Conservation (phyloP, 2,888 invertebrate genomes). For the Sussaba pulchella region DNA sequence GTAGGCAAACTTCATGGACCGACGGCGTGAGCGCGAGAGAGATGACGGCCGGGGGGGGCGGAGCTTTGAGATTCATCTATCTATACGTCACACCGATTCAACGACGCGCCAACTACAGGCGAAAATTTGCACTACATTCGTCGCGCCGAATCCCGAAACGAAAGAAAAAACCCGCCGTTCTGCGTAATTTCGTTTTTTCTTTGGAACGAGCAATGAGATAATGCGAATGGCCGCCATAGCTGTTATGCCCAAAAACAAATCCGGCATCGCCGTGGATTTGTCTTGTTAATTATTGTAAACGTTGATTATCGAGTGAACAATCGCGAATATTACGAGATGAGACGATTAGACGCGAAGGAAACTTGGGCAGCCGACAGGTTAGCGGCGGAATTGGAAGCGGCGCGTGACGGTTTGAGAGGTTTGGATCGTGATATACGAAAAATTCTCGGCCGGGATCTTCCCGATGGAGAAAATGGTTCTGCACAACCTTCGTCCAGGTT, state of each 20-base stretch:
- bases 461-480: conserved; percentile 81
- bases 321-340: conserved; percentile 70
- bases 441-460: conserved; percentile 82
- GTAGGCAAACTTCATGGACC: no score
- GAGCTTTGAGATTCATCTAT: no score
- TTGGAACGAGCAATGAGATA: conserved; percentile 33
- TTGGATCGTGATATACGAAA: conserved; percentile 82
- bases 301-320: conserved; percentile 45
- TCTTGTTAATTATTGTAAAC: conserved; percentile 28
- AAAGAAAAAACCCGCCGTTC: no score
- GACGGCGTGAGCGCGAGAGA: no score
- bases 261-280: conserved; percentile 43
- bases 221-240: conserved; percentile 63
- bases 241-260: conserved; percentile 64
- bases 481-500: conserved; percentile 75
- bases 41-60: no score
- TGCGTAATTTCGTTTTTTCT: no score
- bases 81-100: no score
- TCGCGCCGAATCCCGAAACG: no score
- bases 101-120: no score
- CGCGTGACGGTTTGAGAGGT: conserved; percentile 81
- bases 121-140: no score
- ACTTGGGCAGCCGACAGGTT: conserved; percentile 80
- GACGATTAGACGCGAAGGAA: conserved; percentile 80
- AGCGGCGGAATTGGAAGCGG: conserved; percentile 82